phyloP scores from a whole-genome alignment of 2,797 vertebrate genomes.

The Salmo trutta region DNA sequence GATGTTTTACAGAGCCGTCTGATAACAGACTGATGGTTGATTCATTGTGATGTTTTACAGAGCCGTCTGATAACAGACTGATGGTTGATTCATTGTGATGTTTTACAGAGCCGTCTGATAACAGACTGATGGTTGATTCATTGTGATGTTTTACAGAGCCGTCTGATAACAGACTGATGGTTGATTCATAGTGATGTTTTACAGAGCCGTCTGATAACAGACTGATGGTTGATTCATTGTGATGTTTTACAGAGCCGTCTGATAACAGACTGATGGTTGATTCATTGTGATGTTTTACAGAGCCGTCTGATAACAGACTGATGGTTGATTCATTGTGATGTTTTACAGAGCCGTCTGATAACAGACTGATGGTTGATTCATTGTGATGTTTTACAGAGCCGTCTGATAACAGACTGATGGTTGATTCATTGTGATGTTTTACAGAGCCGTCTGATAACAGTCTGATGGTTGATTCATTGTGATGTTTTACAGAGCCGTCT shows the following conservation, averaged over 20 bases:
- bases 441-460: not conserved
- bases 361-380: not conserved
- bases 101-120: too few species aligned
- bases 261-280: not conserved
- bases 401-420: not conserved
- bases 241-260: not conserved
- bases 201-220: not conserved
- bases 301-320: too few species aligned
- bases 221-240: not conserved
- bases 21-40: not conserved
- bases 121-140: too few species aligned
- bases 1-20: not conserved
- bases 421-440: not conserved
- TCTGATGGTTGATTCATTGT: not conserved
- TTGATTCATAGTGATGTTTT: not conserved
- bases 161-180: too few species aligned
- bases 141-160: too few species aligned
- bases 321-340: too few species aligned
- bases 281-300: too few species aligned
- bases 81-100: too few species aligned
- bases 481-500: too few species aligned
- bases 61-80: not conserved
- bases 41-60: not conserved
- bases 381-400: not conserved
- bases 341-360: too few species aligned